Conservation (phyloP, 2,113 vertebrate species). For the Aviceda subcristata region DNA sequence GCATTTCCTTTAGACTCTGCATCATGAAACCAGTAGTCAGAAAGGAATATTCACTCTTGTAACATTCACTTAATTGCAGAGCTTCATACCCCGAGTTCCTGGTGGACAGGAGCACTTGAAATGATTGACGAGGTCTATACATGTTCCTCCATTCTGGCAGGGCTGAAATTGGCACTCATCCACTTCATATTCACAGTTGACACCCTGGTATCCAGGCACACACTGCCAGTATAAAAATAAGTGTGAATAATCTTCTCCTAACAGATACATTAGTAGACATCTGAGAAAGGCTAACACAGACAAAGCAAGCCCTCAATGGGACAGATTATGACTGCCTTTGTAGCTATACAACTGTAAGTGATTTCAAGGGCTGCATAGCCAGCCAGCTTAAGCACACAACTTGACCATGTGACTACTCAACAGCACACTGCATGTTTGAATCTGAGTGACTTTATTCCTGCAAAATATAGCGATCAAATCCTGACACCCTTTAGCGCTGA, state of each 20-base stretch:
- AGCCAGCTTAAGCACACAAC: neutral
- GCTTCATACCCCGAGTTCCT: conserved; percentile 84
- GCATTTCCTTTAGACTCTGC: neutral
- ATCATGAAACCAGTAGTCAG: neutral
- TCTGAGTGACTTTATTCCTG: neutral
- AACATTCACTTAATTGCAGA: neutral
- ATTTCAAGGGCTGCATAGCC: neutral
- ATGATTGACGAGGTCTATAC: conserved; percentile 88
- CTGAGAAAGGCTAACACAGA: neutral
- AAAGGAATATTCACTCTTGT: neutral
- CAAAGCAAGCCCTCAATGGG: neutral
- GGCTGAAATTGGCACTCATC: conserved; percentile 88
- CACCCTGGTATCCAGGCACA: conserved; percentile 86
- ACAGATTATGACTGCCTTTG: neutral
- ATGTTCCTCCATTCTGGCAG: conserved; percentile 87
- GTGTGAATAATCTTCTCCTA: neutral
- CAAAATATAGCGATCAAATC: neutral
- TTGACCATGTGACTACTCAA: neutral
- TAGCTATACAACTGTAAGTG: neutral
- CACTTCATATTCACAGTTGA: conserved; percentile 90
- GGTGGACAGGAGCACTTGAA: conserved; percentile 90
- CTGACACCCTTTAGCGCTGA: neutral
- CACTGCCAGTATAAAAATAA: conserved; percentile 72
- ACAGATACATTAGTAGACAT: neutral
- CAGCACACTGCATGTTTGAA: neutral